Base-by-base conservation (phyloP, 1,140 invertebrate genomes). In the Conopomorpha cramerella region DNA sequence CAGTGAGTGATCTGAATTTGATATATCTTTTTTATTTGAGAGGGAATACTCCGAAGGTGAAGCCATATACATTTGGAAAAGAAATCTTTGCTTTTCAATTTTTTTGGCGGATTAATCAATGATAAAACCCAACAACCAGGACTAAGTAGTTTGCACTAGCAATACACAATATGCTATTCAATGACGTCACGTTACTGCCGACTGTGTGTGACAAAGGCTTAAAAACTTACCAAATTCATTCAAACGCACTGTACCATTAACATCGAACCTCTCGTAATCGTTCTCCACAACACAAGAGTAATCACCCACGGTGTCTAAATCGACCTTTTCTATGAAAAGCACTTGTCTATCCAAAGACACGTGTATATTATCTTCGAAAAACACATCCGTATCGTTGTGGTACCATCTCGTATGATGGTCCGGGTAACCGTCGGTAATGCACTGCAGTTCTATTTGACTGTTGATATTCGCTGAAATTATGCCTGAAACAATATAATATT, bases 271-370 rank as follows among this genome's bases (percentile, higher is more conserved):
- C 36, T 70, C 68, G 39, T 49, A 67, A 0, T 50, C 57, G 46
- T 74, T 72, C 17, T 63, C 43, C 2, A 49, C 60, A 14, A 43
- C 31, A 46, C 71, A 76, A 0, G 19, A 16, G 34, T 76, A 76
- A 2, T 40, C 4, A 1, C 67, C 71, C 2, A 62, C 28, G 30
- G 67, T 38, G n/a, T 42, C 34, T 30, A 76, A 62, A 17, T 64
- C 48, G 1, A 64, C 47, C 31, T 43, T 55, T 8, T 54, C 36
- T 2, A 74, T 45, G 2, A 36, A 35, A 3, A 70, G 15, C 1
- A 34, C 41, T 2, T 42, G 31, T 15, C 44, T 39, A 10, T 61
- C 52, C 1, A 51, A 43, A 2, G 55, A 49, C 10, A 56, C 17
- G 4, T 46, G 19, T 0, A 59, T 41, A 11, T 55, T 56, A 10